Evolutionary conservation across 2,113 vertebrate species (phyloP), one percentile per base, ranked within the genome.

Genomic region (Holacanthus passer): DNA sequence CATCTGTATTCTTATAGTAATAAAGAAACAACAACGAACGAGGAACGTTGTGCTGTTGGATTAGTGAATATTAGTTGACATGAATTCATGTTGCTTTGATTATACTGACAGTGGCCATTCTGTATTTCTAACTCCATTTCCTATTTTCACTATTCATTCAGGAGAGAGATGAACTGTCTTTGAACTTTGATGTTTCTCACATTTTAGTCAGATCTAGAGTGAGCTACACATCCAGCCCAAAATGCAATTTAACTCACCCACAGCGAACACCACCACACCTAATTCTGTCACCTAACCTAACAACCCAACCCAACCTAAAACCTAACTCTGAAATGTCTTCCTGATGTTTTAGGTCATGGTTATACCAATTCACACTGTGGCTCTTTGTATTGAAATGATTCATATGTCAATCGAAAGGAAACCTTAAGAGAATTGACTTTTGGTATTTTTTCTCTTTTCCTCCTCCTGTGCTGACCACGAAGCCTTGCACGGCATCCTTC

Each of bases 401-500:
- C 9, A 69, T 5, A 55, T 24, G 24, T 31, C 41, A 67, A 69
- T 64, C 4, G 37, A 12, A 12, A 14, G 5, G 24, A 27, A 48
- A 37, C 2, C 19, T 10, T 37, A 35, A 74, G 37, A 73, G 1
- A 71, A 65, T 0, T 8, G 5, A 41, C 17, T 37, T 7, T 41
- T 65, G 29, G 43, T 71, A 20, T 71, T 45, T 67, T 53, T 14
- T 16, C 32, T 16, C 16, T 31, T 37, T 59, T 19, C 69, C 27
- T 73, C 9, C 1, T 22, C 27, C 47, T 52, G 17, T 55, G 58
- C 2, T 20, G n/a, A 68, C 48, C 19, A 2, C 53, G 69, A 74
- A 89, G 87, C 58, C 43, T 69, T 6, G 1, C 39, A 19, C 62
- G 7, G 37, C 73, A 73, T 17, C 66, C 79, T 6, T 67, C 86